These are phyloP conservation scores for Nycticebus coucang DNA, from an alignment of 2,113 vertebrate genomes.

Conservation along the genomic window DNA sequence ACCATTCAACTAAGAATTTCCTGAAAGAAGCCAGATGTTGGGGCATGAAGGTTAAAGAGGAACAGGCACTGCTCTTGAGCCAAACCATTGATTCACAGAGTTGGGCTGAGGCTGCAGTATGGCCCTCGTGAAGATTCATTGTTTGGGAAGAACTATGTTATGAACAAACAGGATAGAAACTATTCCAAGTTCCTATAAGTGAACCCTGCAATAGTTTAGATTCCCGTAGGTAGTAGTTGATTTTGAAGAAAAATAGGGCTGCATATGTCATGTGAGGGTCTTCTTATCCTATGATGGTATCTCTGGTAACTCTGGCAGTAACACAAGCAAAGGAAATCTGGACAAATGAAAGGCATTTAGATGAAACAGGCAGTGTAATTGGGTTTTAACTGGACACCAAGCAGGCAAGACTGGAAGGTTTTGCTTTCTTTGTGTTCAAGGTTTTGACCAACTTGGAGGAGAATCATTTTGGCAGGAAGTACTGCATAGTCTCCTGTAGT, in stretches of 20 bases:
- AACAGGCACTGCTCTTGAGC: neutral
- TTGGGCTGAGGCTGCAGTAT: neutral
- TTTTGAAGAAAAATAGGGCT: constrained; percentile 21
- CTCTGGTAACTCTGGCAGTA: neutral
- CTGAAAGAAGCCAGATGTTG: constrained; percentile 10
- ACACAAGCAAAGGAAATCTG: neutral
- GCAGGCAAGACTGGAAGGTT: neutral
- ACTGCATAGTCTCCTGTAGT: neutral
- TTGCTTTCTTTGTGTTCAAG: constrained; percentile 7
- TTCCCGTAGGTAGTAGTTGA: neutral
- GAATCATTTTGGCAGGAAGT: neutral
- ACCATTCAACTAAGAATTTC: constrained; percentile 36
- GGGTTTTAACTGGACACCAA: neutral
- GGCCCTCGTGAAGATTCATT: neutral
- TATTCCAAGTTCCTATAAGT: neutral
- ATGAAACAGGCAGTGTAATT: neutral
- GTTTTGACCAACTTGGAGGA: constrained; percentile 20
- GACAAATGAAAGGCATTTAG: neutral
- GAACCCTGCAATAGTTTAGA: neutral
- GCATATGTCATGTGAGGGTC: neutral
- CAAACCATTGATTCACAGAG: neutral
- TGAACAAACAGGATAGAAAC: constrained; percentile 3
- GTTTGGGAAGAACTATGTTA: neutral
- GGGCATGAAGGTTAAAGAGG: neutral
- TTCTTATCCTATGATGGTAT: neutral